Percentiles rank a stretch among this genome's conserved stretches.
Evolutionary conservation across 2,113 vertebrate genomes (phyloP).

Genomic region (Tonatia bakeri): DNA sequence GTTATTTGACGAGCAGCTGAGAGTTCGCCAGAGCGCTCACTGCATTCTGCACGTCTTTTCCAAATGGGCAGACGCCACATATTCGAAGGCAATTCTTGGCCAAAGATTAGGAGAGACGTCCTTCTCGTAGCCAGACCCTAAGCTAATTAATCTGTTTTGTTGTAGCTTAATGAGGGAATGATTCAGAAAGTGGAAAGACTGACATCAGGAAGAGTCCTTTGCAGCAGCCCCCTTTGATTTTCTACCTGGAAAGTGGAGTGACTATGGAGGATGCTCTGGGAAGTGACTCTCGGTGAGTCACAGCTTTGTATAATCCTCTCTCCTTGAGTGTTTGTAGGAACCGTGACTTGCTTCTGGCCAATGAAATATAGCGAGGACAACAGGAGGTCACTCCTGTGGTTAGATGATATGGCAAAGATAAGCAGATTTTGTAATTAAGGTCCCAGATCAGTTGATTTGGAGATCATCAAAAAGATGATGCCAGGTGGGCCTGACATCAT

Average conservation of each 20-base stretch:
- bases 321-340: background rate
- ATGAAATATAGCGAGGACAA: background rate
- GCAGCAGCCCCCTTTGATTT: background rate
- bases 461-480: background rate
- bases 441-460: background rate
- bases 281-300: background rate
- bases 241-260: background rate
- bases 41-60: background rate
- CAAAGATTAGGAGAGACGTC: background rate
- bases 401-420: background rate
- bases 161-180: background rate
- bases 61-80: background rate
- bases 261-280: background rate
- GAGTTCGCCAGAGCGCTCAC: background rate
- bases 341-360: background rate
- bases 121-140: background rate
- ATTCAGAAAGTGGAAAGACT: background rate
- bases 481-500: background rate
- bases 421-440: background rate
- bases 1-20: background rate
- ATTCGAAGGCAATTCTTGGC: background rate
- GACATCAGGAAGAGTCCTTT: background rate
- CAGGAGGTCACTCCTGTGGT: background rate
- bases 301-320: background rate
- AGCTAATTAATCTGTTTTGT: constrained; percentile 10